Percentiles rank a stretch among this genome's conserved stretches.
Evolutionary conservation across 2,113 vertebrate genomes (phyloP).

Genomic region (Myxocyprinus asiaticus): DNA sequence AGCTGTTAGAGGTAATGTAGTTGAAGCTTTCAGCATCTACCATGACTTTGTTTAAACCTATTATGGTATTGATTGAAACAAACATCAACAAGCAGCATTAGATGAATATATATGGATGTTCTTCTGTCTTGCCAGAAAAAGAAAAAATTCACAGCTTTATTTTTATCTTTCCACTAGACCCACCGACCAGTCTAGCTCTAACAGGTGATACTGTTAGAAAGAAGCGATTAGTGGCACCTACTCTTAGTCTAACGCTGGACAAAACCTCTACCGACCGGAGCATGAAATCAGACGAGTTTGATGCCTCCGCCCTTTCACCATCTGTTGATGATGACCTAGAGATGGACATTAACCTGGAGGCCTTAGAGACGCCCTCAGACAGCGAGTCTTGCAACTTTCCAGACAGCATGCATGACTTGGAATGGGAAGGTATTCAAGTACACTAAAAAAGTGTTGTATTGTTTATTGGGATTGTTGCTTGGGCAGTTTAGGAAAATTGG

Average conservation of each 20-base stretch:
- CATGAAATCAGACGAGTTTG: conserved; percentile 51
- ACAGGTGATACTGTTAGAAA: conserved; percentile 70
- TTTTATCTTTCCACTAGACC: conserved; percentile 53
- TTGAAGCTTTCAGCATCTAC: too few species aligned
- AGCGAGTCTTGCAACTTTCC: conserved; percentile 78
- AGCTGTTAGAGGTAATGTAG: too few species aligned
- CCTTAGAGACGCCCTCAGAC: conserved; percentile 81
- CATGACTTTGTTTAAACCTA: too few species aligned
- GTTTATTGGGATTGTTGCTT: too few species aligned
- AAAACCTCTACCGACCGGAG: conserved; percentile 55
- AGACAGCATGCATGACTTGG: conserved; percentile 72
- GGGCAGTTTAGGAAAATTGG: too few species aligned
- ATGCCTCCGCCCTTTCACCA: conserved; percentile 52
- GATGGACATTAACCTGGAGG: conserved; percentile 80
- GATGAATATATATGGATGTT: too few species aligned
- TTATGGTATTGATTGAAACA: too few species aligned
- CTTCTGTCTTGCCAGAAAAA: too few species aligned
- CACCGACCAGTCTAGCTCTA: conserved; percentile 70
- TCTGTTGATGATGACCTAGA: conserved; percentile 63
- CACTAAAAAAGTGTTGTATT: too few species aligned
- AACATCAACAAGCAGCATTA: too few species aligned
- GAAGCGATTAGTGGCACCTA: conserved; percentile 76
- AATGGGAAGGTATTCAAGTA: conserved; percentile 78
- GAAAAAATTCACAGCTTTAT: too few species aligned
- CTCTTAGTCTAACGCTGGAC: conserved; percentile 69